phyloP scores from a whole-genome alignment of 2,888 invertebrate genomes.

The Zhuqinia jingwanae region DNA sequence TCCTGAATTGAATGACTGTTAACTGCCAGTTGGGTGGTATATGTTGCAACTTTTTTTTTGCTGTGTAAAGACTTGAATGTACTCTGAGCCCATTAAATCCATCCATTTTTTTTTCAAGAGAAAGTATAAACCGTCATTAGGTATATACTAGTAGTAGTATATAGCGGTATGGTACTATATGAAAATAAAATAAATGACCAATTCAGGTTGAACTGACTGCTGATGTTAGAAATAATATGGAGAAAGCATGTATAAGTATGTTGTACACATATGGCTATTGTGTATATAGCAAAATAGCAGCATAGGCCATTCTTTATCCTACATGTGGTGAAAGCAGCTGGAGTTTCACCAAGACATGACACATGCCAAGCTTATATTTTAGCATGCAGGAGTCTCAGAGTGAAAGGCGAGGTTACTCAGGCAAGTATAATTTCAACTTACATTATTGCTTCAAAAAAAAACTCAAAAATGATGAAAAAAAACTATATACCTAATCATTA shows the following conservation, averaged over 20 bases:
- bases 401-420: neutral
- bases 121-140: neutral
- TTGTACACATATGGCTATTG: neutral
- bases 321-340: constrained; percentile 28
- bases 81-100: constrained; percentile 3
- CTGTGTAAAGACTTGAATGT: neutral
- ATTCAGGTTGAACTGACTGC: constrained; percentile 11
- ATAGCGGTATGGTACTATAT: neutral
- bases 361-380: neutral
- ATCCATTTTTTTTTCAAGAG: neutral
- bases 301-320: neutral
- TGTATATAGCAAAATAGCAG: no score
- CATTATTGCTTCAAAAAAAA: neutral
- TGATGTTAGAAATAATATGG: neutral
- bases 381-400: neutral
- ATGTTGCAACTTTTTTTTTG: constrained; percentile 6
- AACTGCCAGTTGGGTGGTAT: constrained; percentile 37
- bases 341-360: neutral
- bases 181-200: constrained; percentile 5
- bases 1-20: constrained; percentile 50
- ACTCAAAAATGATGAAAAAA: neutral
- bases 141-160: no score
- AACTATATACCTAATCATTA: neutral
- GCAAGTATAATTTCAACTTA: neutral
- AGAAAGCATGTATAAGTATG: neutral